These are phyloP conservation scores for Andrena dorsata DNA, from an alignment of 2,888 invertebrate genomes.

Conservation along the genomic window DNA sequence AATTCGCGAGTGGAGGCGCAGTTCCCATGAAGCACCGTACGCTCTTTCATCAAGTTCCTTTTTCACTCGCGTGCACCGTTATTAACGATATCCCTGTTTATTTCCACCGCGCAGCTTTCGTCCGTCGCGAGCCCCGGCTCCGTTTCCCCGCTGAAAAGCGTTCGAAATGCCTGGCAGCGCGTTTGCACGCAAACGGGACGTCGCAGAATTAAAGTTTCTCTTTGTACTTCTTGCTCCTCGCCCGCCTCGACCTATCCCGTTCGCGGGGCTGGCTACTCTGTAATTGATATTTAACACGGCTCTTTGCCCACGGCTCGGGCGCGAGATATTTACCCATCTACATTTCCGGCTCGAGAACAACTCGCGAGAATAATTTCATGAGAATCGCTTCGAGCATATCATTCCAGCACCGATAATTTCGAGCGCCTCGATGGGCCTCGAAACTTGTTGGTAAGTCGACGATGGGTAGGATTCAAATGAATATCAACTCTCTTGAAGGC, in stretches of 20 bases:
- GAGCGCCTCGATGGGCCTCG: no score
- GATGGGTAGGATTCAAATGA: no score
- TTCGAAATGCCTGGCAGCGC: neutral
- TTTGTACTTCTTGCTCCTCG: neutral
- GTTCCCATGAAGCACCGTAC: neutral
- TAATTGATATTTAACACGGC: neutral
- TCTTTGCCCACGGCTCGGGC: neutral
- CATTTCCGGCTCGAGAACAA: no score
- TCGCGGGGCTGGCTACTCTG: neutral
- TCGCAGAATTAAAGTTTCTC: neutral
- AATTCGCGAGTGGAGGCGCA: neutral
- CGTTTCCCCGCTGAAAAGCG: neutral
- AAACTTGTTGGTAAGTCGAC: no score
- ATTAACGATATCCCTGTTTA: slow-evolving; percentile 7
- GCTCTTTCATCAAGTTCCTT: neutral
- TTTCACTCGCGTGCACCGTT: neutral
- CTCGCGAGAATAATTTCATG: no score
- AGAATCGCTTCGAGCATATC: no score
- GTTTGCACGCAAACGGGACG: slow-evolving; percentile 8
- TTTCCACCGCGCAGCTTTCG: slow-evolving; percentile 1
- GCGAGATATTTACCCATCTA: no score
- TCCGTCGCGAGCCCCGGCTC: neutral
- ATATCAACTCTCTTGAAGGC: no score
- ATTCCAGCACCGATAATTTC: no score
- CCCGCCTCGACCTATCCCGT: neutral